A percentile compares a stretch with the other conserved stretches of the same genome.
phyloP scores from a whole-genome alignment of 2,113 vertebrate species.

The Neopipo cinnamomea region DNA sequence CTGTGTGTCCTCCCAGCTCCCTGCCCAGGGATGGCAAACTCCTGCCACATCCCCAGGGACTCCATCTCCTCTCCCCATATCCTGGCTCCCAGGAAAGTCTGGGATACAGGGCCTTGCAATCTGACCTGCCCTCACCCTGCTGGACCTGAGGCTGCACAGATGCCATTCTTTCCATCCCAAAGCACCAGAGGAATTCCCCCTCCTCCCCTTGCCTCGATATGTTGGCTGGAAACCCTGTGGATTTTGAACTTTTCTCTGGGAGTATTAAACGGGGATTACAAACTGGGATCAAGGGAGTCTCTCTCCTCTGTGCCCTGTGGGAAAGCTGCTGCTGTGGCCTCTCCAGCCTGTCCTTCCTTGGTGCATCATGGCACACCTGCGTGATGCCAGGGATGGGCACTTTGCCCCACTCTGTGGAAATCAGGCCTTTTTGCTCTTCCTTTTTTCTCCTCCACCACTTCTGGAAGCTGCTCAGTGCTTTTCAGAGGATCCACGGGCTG shows the following conservation, averaged over 20 bases:
- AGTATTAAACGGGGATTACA: conserved; percentile 5
- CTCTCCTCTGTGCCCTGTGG: not conserved
- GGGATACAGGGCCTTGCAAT: not conserved
- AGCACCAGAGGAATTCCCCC: conserved; percentile 21
- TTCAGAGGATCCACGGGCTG: not conserved
- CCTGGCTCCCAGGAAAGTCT: not conserved
- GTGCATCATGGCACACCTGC: fast-evolving
- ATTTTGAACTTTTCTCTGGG: conserved; percentile 31
- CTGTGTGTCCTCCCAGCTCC: fast-evolving
- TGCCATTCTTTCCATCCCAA: not conserved
- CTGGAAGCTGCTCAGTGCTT: not conserved
- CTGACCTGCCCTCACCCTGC: not conserved
- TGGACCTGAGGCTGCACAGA: not conserved
- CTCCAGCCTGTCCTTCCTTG: not conserved
- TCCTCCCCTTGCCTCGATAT: not conserved
- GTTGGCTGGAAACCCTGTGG: conserved; percentile 2
- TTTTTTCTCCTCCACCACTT: not conserved
- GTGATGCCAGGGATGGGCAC: fast-evolving
- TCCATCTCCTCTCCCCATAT: not conserved
- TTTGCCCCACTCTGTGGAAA: not conserved
- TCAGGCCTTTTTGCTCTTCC: not conserved
- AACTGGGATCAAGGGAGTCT: not conserved
- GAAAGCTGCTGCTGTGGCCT: not conserved
- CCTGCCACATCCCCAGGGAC: not conserved
- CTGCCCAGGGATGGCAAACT: not conserved